These are phyloP conservation scores for Neolamprologus sp. DNA, from an alignment of 2,113 vertebrate genomes.

Conservation along the genomic window DNA sequence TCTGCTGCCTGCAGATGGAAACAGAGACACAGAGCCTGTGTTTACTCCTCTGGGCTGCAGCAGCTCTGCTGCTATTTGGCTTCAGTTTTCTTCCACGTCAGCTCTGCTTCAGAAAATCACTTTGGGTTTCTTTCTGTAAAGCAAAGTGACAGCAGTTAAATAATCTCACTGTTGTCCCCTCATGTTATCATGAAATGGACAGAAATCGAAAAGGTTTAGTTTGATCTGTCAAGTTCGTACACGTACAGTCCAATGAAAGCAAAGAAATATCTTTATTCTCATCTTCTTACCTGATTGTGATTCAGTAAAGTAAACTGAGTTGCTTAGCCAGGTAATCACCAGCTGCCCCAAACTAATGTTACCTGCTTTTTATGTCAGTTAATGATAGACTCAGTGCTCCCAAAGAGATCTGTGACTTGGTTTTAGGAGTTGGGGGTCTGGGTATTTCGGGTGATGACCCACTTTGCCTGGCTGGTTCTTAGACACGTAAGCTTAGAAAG, in stretches of 20 bases:
- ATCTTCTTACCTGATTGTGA: neutral
- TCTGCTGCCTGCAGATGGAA: constrained; percentile 81
- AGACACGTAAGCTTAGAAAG: neutral
- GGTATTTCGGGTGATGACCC: neutral
- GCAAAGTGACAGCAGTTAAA: neutral
- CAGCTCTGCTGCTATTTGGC: neutral
- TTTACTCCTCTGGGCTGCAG: neutral
- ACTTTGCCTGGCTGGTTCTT: neutral
- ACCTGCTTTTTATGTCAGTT: neutral
- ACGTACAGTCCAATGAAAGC: neutral
- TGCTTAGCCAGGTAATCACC: neutral
- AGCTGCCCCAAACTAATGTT: neutral
- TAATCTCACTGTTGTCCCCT: neutral
- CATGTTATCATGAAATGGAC: neutral
- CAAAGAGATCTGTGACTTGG: neutral
- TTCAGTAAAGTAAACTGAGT: neutral
- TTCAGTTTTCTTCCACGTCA: neutral
- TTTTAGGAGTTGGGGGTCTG: neutral
- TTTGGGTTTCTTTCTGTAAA: neutral
- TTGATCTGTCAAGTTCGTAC: neutral
- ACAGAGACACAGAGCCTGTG: neutral
- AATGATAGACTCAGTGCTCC: neutral
- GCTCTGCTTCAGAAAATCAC: neutral
- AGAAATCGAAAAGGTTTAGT: neutral
- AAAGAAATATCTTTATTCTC: neutral